Evolutionary conservation across 2,888 invertebrate species (phyloP), one percentile per base, ranked within the genome.

Genomic region (Dorcus parallelipipedus): DNA sequence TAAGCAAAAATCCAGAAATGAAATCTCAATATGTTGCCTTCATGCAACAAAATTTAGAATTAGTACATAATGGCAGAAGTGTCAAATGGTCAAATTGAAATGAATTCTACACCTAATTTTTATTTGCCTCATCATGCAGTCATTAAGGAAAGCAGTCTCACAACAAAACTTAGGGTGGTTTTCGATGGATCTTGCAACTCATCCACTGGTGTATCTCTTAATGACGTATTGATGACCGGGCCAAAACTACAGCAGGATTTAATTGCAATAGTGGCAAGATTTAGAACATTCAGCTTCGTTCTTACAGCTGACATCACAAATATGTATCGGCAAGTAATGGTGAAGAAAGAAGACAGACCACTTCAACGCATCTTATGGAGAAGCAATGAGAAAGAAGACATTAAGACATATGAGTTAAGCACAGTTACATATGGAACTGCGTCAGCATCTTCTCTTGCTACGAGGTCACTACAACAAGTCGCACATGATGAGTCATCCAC

Each of bases 371-470:
- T 26, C 26, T 26, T 26, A 26, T 26, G 26, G 26, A 41, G 52
- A 52, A 23, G 20, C 14, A 14, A 14, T 14, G 14, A 14, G 14
- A 14, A 14, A 14, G 14, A 14, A 14, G 14, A 14, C 14, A 14
- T 14, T 14, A 14, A 14, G 14, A 14, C 14, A 9, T 52, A 40
- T 26, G 20, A 49, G 26, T 23, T 54, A 10, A 54, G 17, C 9
- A 54, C 54, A 10, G 49, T 49, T n/a, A 54, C 54, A 2, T 52
- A 57, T 6, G 57, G 57, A 2, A 52, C 52, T 9, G 52, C 57
- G 2, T 39, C 52, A 5, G 57, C 48, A 3, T 49, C 48, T 3
- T 58, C 33, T 14, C 38, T 53, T 17, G 48, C 58, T 3, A 53
- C 49, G 9, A 58, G 45, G 20, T 20, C 17, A 14, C 33, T 56